Percentiles rank a stretch among this genome's conserved stretches.
phyloP scores from a whole-genome alignment of 2,797 vertebrate genomes.

The Hybognathus amarus region DNA sequence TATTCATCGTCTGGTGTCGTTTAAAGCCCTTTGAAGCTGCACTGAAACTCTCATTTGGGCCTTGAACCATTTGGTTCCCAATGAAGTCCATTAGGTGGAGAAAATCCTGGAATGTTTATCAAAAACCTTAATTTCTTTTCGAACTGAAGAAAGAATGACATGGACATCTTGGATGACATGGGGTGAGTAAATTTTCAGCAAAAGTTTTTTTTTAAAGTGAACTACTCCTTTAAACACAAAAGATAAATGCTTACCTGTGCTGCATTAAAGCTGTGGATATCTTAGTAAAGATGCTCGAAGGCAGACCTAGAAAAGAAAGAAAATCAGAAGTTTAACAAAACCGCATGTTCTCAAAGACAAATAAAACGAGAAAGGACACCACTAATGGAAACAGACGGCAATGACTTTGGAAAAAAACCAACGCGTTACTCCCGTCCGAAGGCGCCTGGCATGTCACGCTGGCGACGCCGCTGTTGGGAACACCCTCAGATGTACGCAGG shows the following conservation, averaged over 20 bases:
- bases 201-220: no score
- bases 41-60: no score
- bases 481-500: constrained; percentile 1
- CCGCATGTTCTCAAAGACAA: not conserved
- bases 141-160: no score
- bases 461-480: not conserved
- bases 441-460: not conserved
- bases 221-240: constrained; percentile 16
- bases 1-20: no score
- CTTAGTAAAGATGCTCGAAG: constrained; percentile 65
- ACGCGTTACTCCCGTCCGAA: not conserved
- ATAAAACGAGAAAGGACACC: not conserved
- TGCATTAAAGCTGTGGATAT: constrained; percentile 83
- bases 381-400: not conserved
- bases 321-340: constrained; percentile 39
- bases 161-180: no score
- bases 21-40: no score
- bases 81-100: no score
- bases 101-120: no score
- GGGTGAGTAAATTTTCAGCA: no score
- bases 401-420: constrained; percentile 6
- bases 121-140: no score
- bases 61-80: no score
- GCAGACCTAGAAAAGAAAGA: constrained; percentile 68
- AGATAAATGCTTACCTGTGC: constrained; percentile 71